Conservation (phyloP, 2,797 vertebrate genomes). For the Acomys russatus region DNA sequence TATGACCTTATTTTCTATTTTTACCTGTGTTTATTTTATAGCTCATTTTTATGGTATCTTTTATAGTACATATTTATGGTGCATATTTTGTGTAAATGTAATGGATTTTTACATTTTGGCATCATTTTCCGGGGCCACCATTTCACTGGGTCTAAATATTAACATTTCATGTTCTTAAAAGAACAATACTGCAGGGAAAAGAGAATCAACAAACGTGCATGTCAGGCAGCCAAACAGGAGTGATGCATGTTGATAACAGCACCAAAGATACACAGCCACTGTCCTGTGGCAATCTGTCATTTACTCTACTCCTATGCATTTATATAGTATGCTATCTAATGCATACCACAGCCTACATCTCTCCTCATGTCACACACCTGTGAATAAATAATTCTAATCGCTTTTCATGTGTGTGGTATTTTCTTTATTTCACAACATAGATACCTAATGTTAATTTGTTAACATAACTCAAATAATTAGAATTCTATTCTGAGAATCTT, state of each 20-base stretch:
- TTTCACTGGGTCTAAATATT: neutral
- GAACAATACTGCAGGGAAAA: neutral
- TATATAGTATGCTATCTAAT: neutral
- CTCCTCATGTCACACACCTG: neutral
- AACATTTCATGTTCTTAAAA: conserved; percentile 52
- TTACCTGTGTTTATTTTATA: conserved; percentile 34
- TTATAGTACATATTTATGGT: conserved; percentile 6
- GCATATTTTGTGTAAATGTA: conserved; percentile 29
- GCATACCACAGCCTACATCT: neutral
- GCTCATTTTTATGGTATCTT: neutral
- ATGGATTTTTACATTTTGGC: conserved; percentile 30
- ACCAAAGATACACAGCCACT: neutral
- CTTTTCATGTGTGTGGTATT: conserved; percentile 6
- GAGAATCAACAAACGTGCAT: neutral
- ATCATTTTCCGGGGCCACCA: neutral
- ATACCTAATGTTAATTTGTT: neutral
- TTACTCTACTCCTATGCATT: neutral
- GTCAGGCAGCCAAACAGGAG: neutral
- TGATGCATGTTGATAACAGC: neutral
- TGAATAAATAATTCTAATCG: neutral
- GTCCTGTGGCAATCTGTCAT: neutral
- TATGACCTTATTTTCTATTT: conserved; percentile 17
- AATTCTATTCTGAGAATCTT: neutral
- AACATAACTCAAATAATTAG: neutral
- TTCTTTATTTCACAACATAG: conserved; percentile 1